These are phyloP conservation scores for Timandra comae DNA, from an alignment of 2,888 invertebrate species.

Conservation along the genomic window DNA sequence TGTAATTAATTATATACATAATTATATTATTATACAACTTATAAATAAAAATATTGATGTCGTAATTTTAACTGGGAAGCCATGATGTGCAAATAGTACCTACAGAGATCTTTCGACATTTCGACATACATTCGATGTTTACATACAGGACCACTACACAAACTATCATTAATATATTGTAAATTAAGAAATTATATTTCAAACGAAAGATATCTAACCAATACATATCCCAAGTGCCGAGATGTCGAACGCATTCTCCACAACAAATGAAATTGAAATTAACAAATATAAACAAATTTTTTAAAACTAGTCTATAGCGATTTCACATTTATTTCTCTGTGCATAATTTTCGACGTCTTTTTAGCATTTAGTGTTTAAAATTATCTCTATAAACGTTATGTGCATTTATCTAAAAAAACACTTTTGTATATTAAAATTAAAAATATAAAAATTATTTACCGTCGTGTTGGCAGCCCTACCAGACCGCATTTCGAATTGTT, in stretches of 20 bases:
- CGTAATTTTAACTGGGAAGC: conserved; percentile 70
- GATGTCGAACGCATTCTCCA: conserved; percentile 56
- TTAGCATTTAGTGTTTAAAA: conserved; percentile 58
- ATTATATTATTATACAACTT: conserved; percentile 71
- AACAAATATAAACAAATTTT: conserved; percentile 71
- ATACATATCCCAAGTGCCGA: conserved; percentile 70
- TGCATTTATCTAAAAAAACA: conserved; percentile 60
- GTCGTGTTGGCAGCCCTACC: conserved; percentile 59
- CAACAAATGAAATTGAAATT: conserved; percentile 50
- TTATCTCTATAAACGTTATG: conserved; percentile 55
- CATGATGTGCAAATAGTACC: conserved; percentile 58
- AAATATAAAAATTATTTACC: conserved; percentile 40
- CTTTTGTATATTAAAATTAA: conserved; percentile 47
- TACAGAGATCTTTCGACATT: conserved; percentile 54
- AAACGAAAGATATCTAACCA: conserved; percentile 32
- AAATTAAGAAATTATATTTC: conserved; percentile 18
- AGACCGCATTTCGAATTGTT: conserved; percentile 65
- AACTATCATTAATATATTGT: conserved; percentile 5
- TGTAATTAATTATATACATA: conserved; percentile 74
- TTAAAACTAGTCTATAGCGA: conserved; percentile 70
- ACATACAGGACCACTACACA: too few species aligned
- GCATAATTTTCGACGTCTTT: conserved; percentile 67
- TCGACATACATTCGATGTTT: conserved; percentile 33
- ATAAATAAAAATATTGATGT: conserved; percentile 52
- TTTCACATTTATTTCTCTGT: conserved; percentile 54